Base-by-base conservation (phyloP, 2,113 vertebrate genomes). In the Ammodytes marinus region DNA sequence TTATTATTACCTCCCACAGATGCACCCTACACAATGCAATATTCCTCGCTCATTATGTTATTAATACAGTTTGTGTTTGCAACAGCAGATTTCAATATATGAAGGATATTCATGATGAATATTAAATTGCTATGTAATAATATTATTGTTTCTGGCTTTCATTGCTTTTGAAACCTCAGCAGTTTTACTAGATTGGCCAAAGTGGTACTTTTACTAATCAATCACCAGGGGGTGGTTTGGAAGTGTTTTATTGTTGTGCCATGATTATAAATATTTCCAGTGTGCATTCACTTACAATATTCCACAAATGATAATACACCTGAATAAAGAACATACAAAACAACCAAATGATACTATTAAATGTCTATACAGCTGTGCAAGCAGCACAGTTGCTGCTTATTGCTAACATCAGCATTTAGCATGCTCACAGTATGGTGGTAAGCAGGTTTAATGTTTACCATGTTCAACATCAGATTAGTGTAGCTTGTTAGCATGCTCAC, bases 1-100 rank as follows among this genome's bases (percentile, higher is more conserved):
- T 53, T 73, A 73, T 78, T 83, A 78, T 80, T 67, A 52, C 69
- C 52, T 49, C 19, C 76, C 66, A 85, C 86, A 88, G 90, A 78
- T 81, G 80, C 11, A 8, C 37, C 63, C 50, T 27, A 43, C 68
- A 83, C 63, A 89, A 91, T 70, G 60, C 53, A 86, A 88, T 87
- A 64, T 82, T 75, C 69, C 63, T 4, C 0, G 13, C 78, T 87
- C 76, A 84, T 81, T 84, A 86, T 79, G 45, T 69, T 42, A 39
- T 70, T 52, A 84, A 84, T 82, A 60, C 63, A 69, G 19, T 83
- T 60, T 78, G 42, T 27, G 39, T 14, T 42, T 69, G 40, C 40
- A 67, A 57, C 45, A 68, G 75, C 77, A 83, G 52, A 89, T 83
- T 85, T 78, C 80, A 86, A 80, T 70, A 80, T 70, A 84, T 87